These are phyloP conservation scores for Empidonax traillii DNA, from an alignment of 2,113 vertebrate genomes.

Conservation along the genomic window DNA sequence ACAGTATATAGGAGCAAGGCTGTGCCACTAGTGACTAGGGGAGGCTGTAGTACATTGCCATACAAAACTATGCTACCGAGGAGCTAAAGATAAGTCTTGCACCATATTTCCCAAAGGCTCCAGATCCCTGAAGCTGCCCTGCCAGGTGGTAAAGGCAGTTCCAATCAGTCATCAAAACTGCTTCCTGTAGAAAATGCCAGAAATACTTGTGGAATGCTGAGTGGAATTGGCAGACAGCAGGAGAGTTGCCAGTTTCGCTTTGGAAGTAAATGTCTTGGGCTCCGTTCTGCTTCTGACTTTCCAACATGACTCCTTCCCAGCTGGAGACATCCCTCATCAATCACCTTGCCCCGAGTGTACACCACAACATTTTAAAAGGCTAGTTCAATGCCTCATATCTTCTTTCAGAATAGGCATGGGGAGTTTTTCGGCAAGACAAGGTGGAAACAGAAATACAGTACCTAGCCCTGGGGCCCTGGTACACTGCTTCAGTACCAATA, in stretches of 20 bases:
- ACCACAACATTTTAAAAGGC: not conserved
- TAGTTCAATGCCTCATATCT: not conserved
- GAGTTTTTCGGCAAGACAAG: not conserved
- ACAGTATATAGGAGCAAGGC: not conserved
- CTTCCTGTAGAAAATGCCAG: not conserved
- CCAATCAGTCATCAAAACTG: not conserved
- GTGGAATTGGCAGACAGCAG: not conserved
- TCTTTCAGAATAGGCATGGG: not conserved
- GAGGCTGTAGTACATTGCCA: not conserved
- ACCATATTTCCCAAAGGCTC: not conserved
- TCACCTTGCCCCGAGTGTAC: not conserved
- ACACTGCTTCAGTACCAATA: not conserved
- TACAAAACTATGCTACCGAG: not conserved
- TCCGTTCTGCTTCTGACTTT: conserved; percentile 4
- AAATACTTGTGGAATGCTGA: not conserved
- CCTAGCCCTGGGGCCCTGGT: not conserved
- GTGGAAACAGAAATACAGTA: not conserved
- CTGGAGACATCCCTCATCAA: not conserved
- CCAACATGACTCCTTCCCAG: not conserved
- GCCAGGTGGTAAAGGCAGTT: not conserved
- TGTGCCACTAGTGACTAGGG: not conserved
- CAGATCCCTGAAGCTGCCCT: not conserved
- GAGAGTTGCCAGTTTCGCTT: not conserved
- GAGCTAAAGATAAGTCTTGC: not conserved
- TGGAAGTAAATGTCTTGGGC: not conserved